Evolutionary conservation across 2,113 vertebrate species (phyloP), one percentile per base, ranked within the genome.

Genomic region (Myodes glareolus): DNA sequence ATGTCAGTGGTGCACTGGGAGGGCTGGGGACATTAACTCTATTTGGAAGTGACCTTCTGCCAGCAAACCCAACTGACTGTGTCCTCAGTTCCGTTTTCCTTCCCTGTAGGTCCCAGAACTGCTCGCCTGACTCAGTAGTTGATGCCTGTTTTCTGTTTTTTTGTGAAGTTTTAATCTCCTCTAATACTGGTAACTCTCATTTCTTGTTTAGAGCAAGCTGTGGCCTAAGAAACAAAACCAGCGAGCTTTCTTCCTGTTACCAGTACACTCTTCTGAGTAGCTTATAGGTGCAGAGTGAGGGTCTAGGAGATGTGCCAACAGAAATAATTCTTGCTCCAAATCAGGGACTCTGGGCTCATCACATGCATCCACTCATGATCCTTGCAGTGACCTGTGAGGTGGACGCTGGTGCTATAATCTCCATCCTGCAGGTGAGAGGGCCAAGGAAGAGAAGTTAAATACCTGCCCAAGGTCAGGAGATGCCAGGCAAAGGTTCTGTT

Each of bases 131-230:
- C 16, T 31, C 61, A 13, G 29, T n/a, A 75, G 9, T 31, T 55
- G 75, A 52, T 6, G 52, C 52, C 77, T 73, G 58, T 68, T 95
- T 94, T 96, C 86, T 94, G 29, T 77, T 87, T 65, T 65, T 19
- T 78, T 88, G n/a, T 77, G 67, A 86, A 88, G 52, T 88, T 61
- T 45, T 61, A 80, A 89, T 73, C 55, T 81, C 27, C 25, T 93
- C 39, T 73, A 77, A 91, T 29, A 25, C 61, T 42, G 1, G 78
- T 33, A 45, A 13, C 42, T 58, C 7, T 85, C 81, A 61, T 92
- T 94, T 92, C 65, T 90, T 50, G 55, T 61, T 94, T 67, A 73
- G 29, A 93, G 78, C 23, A 70, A 68, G 50, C 72, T 86, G 11
- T 95, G 73, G 33, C 52, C 86, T 70, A 89, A 90, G 76, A 85